phyloP scores from a whole-genome alignment of 2,888 invertebrate genomes.

The Mesorhabditis sp. region DNA sequence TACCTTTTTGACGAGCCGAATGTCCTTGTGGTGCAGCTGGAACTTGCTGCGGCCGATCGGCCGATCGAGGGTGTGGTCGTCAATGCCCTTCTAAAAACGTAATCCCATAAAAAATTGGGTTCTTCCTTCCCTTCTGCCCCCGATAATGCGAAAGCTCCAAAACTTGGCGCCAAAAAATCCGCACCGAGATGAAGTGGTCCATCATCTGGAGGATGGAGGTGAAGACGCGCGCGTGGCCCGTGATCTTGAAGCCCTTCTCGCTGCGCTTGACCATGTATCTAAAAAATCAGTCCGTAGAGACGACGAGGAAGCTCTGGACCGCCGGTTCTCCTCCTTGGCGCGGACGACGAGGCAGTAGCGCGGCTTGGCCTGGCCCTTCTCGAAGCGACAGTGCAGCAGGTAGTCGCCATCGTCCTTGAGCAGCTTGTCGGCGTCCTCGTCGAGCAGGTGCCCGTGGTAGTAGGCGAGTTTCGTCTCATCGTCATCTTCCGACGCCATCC shows the following conservation, averaged over 20 bases:
- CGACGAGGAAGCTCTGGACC: conserved; percentile 15
- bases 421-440: conserved; percentile 37
- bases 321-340: conserved; percentile 17
- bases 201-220: too few species aligned
- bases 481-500: conserved; percentile 28
- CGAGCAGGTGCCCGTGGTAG: conserved; percentile 46
- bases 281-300: background rate
- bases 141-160: too few species aligned
- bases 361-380: conserved; percentile 8
- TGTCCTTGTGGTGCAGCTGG: conserved; percentile 40
- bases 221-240: too few species aligned
- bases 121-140: too few species aligned
- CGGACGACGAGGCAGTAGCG: conserved; percentile 12
- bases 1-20: conserved; percentile 40
- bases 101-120: too few species aligned
- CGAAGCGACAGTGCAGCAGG: conserved; percentile 18
- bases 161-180: too few species aligned
- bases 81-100: conserved; percentile 7
- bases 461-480: conserved; percentile 26
- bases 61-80: conserved; percentile 28
- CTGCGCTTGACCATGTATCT: too few species aligned
- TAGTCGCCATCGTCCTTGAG: conserved; percentile 28
- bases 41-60: conserved; percentile 41
- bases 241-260: too few species aligned
- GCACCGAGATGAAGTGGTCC: too few species aligned